A percentile compares a stretch with the other conserved stretches of the same genome.
phyloP scores from a whole-genome alignment of 2,888 invertebrate genomes.

The Harpalus rubripes region DNA sequence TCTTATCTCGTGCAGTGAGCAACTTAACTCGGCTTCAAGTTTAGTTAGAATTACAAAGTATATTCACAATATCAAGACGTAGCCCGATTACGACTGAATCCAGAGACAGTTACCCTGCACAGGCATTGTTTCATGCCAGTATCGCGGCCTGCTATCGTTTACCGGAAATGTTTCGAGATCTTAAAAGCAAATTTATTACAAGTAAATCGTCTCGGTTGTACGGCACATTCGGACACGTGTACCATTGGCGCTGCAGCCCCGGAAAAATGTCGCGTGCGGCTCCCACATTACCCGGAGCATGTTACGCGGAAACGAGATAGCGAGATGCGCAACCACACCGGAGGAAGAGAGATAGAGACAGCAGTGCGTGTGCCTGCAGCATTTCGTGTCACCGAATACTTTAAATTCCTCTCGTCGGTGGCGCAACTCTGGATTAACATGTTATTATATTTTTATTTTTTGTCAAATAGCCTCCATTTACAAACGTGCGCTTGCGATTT shows the following conservation, averaged over 20 bases:
- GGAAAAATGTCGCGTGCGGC: constrained; percentile 58
- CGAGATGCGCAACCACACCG: constrained; percentile 4
- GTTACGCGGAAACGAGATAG: constrained; percentile 19
- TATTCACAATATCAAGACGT: constrained; percentile 41
- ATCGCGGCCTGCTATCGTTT: constrained; percentile 38
- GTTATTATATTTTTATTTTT: constrained; percentile 60
- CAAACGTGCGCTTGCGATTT: constrained; percentile 49
- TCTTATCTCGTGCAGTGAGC: neutral
- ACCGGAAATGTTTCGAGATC: constrained; percentile 56
- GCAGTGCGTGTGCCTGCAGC: constrained; percentile 56
- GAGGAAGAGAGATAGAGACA: constrained; percentile 15
- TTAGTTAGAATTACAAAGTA: constrained; percentile 47
- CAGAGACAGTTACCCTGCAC: constrained; percentile 33
- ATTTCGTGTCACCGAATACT: constrained; percentile 58
- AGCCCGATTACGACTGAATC: constrained; percentile 37
- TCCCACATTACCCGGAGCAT: constrained; percentile 39
- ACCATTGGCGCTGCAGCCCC: constrained; percentile 51
- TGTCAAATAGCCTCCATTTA: constrained; percentile 46
- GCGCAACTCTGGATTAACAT: constrained; percentile 57
- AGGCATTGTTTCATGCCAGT: constrained; percentile 43
- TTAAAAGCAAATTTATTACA: constrained; percentile 62
- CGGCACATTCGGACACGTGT: constrained; percentile 57
- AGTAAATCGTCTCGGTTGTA: constrained; percentile 55
- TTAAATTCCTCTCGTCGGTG: constrained; percentile 61
- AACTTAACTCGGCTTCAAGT: constrained; percentile 3